Conservation (phyloP, 2,113 vertebrate species). For the Rissa tridactyla region DNA sequence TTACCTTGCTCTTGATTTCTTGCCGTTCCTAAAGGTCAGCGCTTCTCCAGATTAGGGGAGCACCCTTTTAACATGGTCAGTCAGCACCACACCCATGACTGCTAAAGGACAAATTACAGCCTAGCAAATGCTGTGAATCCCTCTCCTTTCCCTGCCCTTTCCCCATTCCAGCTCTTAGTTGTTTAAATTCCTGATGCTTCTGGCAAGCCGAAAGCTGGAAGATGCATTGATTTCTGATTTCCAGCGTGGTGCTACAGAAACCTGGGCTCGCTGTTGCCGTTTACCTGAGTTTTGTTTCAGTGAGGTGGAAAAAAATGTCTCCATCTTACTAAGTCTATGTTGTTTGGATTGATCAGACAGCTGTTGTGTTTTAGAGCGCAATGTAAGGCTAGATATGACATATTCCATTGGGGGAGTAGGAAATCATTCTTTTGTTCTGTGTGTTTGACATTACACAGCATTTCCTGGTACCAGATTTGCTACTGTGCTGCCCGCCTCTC, state of each 20-base stretch:
- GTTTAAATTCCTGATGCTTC: neutral
- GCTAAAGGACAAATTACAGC: neutral
- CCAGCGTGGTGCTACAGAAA: neutral
- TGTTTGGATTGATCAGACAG: neutral
- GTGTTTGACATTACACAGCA: constrained; percentile 5
- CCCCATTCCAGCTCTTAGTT: neutral
- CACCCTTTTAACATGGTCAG: neutral
- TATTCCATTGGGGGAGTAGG: neutral
- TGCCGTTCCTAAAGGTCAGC: neutral
- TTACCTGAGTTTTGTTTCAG: neutral
- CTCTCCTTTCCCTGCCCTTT: neutral
- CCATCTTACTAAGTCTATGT: neutral
- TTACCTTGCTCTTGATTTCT: neutral
- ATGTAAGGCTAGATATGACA: neutral
- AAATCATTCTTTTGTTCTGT: constrained; percentile 27
- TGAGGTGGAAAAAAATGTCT: neutral
- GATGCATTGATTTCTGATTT: neutral
- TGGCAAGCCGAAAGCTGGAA: neutral
- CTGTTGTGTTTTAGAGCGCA: neutral
- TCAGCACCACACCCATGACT: neutral
- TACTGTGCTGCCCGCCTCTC: constrained; percentile 17
- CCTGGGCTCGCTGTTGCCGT: neutral
- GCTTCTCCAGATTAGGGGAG: neutral
- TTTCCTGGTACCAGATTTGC: constrained; percentile 41
- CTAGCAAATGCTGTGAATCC: neutral